phyloP scores from a whole-genome alignment of 2,888 invertebrate genomes.

The Volucella zonaria region DNA sequence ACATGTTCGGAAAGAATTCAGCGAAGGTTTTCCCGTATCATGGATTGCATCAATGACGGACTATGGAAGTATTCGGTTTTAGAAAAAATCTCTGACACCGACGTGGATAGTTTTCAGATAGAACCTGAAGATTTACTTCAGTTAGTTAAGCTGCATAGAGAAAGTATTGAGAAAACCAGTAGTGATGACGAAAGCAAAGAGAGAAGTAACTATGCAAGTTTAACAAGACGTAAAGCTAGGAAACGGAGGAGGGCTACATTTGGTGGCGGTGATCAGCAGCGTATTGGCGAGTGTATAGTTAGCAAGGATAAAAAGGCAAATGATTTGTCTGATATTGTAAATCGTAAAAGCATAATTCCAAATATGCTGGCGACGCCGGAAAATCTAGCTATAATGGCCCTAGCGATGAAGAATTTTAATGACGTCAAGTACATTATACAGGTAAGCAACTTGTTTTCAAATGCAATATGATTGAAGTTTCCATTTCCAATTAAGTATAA shows the following conservation, averaged over 20 bases:
- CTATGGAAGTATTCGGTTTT: constrained; percentile 80
- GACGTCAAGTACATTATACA: constrained; percentile 91
- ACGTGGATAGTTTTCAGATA: constrained; percentile 72
- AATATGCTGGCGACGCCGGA: constrained; percentile 89
- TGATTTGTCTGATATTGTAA: constrained; percentile 41
- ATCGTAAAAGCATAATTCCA: constrained; percentile 77
- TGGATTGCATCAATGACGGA: constrained; percentile 79
- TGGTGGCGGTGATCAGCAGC: constrained; percentile 75
- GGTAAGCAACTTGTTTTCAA: constrained; percentile 83
- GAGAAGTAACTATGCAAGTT: constrained; percentile 77
- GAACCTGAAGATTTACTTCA: constrained; percentile 79
- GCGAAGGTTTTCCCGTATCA: constrained; percentile 77
- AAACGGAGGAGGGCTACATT: constrained; percentile 79
- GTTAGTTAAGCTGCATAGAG: constrained; percentile 78
- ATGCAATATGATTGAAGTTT: not conserved
- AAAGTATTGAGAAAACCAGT: constrained; percentile 78
- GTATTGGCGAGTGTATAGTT: constrained; percentile 31
- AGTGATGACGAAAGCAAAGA: constrained; percentile 81
- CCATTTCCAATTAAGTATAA: not conserved
- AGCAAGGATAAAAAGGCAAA: constrained; percentile 34
- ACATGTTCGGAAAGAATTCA: constrained; percentile 77
- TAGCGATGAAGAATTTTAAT: constrained; percentile 88
- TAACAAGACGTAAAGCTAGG: constrained; percentile 78
- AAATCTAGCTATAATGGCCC: constrained; percentile 89
- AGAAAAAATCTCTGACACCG: constrained; percentile 77